Conservation (phyloP, 2,888 invertebrate species). For the Gibbula magus region DNA sequence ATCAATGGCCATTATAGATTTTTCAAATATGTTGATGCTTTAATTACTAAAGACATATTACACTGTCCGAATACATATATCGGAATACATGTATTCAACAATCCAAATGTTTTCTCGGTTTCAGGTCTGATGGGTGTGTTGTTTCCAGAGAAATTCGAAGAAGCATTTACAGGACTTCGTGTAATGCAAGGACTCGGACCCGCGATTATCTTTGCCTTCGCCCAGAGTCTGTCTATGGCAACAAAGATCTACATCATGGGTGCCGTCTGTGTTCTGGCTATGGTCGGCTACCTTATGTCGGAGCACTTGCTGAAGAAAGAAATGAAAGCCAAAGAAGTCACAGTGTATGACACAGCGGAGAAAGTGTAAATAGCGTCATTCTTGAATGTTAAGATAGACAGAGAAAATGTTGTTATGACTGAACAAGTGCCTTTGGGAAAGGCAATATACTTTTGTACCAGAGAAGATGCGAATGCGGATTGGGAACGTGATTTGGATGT, state of each 20-base stretch:
- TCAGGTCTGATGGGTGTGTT: constrained; percentile 68
- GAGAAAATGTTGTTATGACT: too few relatives aligned
- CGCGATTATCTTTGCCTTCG: constrained; percentile 59
- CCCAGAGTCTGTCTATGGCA: constrained; percentile 64
- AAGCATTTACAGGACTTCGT: constrained; percentile 69
- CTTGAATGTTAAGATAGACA: too few relatives aligned
- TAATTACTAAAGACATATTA: too few relatives aligned
- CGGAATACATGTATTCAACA: too few relatives aligned
- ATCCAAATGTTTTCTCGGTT: too few relatives aligned
- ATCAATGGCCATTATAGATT: too few relatives aligned
- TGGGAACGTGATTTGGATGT: too few relatives aligned
- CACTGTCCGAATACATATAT: too few relatives aligned
- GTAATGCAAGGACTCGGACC: constrained; percentile 68
- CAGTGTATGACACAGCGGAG: background rate
- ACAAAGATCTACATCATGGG: constrained; percentile 62
- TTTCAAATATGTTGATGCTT: too few relatives aligned
- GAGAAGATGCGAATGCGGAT: too few relatives aligned
- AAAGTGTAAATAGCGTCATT: background rate
- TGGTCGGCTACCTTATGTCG: constrained; percentile 55
- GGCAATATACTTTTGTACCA: too few relatives aligned
- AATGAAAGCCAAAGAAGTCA: background rate
- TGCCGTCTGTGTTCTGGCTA: constrained; percentile 49
- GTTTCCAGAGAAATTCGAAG: constrained; percentile 68
- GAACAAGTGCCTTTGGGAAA: too few relatives aligned
- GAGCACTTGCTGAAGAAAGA: constrained; percentile 42